A percentile compares a stretch with the other conserved stretches of the same genome.
These are phyloP conservation scores for Alaudala cheleensis DNA, from an alignment of 2,113 vertebrate species.

Conservation along the genomic window DNA sequence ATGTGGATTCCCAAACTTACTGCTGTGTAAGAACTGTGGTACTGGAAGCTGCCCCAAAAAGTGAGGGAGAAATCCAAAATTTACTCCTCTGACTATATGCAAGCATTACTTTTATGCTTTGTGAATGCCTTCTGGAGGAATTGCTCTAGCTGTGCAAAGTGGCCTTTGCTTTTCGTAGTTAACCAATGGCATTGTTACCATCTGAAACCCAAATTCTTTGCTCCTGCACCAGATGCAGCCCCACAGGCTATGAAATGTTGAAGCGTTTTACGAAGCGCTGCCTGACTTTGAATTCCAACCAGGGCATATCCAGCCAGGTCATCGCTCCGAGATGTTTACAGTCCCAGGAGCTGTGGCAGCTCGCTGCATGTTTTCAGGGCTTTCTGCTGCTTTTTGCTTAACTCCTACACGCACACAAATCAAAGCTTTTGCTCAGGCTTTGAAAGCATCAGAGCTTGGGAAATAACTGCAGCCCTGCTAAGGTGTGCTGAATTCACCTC, in stretches of 20 bases:
- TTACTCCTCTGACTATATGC: background rate
- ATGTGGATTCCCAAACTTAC: background rate
- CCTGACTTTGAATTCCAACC: slow-evolving; percentile 35
- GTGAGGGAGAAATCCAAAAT: background rate
- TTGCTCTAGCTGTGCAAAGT: background rate
- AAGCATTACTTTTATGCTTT: background rate
- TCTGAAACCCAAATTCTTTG: slow-evolving; percentile 38
- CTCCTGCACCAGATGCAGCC: slow-evolving; percentile 55
- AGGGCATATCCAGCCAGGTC: slow-evolving; percentile 44
- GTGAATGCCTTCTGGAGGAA: slow-evolving; percentile 22
- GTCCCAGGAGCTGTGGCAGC: slow-evolving; percentile 17
- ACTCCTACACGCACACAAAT: background rate
- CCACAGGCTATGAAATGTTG: slow-evolving; percentile 38
- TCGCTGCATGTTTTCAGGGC: background rate
- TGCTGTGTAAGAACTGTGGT: background rate
- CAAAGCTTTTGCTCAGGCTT: background rate
- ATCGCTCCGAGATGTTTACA: slow-evolving; percentile 4
- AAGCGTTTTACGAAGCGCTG: background rate
- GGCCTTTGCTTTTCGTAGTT: slow-evolving; percentile 41
- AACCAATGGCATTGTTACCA: slow-evolving; percentile 18
- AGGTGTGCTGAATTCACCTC: background rate
- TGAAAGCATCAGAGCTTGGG: background rate
- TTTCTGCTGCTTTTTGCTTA: slow-evolving; percentile 21
- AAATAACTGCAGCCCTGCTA: background rate
- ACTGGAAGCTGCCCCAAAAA: background rate